These are phyloP conservation scores for Diloba caeruleocephala DNA, from an alignment of 2,888 invertebrate species.

Conservation along the genomic window DNA sequence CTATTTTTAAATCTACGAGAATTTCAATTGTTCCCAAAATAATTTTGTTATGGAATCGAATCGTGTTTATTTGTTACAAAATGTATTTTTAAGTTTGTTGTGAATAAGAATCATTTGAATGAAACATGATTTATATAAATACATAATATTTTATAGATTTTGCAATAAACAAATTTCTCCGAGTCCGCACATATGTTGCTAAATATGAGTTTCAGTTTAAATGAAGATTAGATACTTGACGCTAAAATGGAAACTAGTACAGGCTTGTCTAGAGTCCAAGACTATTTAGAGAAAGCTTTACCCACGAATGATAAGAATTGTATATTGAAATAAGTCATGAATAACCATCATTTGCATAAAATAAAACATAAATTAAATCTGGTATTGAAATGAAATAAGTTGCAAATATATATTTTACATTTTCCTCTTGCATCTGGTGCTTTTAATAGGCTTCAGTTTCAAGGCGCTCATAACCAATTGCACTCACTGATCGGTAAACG, in stretches of 20 bases:
- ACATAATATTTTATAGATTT: slow-evolving; percentile 4
- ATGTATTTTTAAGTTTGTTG: slow-evolving; percentile 7
- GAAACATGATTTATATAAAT: slow-evolving; percentile 10
- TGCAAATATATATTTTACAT: too few relatives aligned
- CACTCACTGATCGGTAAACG: too few relatives aligned
- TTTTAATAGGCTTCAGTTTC: too few relatives aligned
- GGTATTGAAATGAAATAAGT: too few relatives aligned
- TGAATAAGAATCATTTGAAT: slow-evolving; percentile 10
- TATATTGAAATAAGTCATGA: slow-evolving; percentile 10
- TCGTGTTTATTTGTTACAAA: slow-evolving; percentile 12
- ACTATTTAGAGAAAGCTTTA: slow-evolving; percentile 32
- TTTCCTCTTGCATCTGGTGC: too few relatives aligned
- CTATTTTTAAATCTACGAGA: slow-evolving; percentile 6
- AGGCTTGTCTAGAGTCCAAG: slow-evolving; percentile 28
- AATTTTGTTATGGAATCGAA: slow-evolving; percentile 3
- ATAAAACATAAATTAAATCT: slow-evolving; percentile 12
- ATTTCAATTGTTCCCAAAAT: slow-evolving; percentile 6
- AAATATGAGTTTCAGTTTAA: slow-evolving; percentile 20
- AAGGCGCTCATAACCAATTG: too few relatives aligned
- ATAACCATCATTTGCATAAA: too few relatives aligned
- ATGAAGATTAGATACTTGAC: slow-evolving; percentile 47
- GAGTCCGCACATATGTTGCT: slow-evolving; percentile 23
- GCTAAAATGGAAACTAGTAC: slow-evolving; percentile 47
- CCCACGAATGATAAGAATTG: slow-evolving; percentile 26
- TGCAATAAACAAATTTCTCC: slow-evolving; percentile 22